Evolutionary conservation across 2,888 invertebrate species (phyloP).

Genomic region (Drosophila merina): DNA sequence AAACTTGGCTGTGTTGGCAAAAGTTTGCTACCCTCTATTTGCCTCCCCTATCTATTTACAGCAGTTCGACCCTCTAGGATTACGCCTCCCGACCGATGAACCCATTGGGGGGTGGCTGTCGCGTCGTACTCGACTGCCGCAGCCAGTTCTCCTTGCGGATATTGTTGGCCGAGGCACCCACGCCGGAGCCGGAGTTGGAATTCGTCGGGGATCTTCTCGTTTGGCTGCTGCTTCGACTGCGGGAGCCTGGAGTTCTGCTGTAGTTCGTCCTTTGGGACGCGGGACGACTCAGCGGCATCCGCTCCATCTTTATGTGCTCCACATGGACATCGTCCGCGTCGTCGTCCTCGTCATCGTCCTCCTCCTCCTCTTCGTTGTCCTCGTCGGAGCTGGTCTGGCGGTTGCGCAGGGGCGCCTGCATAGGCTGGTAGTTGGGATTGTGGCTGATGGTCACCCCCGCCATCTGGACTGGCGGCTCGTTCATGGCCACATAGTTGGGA

Average conservation of each 20-base stretch:
- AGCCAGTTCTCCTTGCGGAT: slow-evolving; percentile 81
- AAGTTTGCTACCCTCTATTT: slow-evolving; percentile 1
- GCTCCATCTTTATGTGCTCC: slow-evolving; percentile 78
- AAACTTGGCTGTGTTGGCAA: slow-evolving; percentile 2
- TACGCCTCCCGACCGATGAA: slow-evolving; percentile 82
- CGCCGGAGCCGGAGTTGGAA: slow-evolving; percentile 13
- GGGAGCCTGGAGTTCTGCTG: slow-evolving; percentile 40
- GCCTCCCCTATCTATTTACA: slow-evolving; percentile 27
- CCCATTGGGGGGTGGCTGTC: slow-evolving; percentile 82
- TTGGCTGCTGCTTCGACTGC: slow-evolving; percentile 68
- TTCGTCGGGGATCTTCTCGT: slow-evolving; percentile 52
- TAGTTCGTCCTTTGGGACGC: slow-evolving; percentile 7
- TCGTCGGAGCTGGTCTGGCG: slow-evolving; percentile 54
- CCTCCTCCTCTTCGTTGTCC: slow-evolving; percentile 42
- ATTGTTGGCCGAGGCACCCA: slow-evolving; percentile 41
- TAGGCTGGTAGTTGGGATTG: slow-evolving; percentile 72
- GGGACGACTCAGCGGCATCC: slow-evolving; percentile 69
- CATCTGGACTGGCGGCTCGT: slow-evolving; percentile 53
- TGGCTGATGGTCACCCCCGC: slow-evolving; percentile 49
- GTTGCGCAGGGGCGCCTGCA: slow-evolving; percentile 35
- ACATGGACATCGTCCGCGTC: slow-evolving; percentile 61
- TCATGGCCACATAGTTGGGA: slow-evolving; percentile 77
- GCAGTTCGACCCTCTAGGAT: slow-evolving; percentile 10
- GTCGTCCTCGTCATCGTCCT: slow-evolving; percentile 52
- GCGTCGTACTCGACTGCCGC: slow-evolving; percentile 62